These are phyloP conservation scores for Enteromius viviparus DNA, from an alignment of 2,797 vertebrate species.

Conservation along the genomic window DNA sequence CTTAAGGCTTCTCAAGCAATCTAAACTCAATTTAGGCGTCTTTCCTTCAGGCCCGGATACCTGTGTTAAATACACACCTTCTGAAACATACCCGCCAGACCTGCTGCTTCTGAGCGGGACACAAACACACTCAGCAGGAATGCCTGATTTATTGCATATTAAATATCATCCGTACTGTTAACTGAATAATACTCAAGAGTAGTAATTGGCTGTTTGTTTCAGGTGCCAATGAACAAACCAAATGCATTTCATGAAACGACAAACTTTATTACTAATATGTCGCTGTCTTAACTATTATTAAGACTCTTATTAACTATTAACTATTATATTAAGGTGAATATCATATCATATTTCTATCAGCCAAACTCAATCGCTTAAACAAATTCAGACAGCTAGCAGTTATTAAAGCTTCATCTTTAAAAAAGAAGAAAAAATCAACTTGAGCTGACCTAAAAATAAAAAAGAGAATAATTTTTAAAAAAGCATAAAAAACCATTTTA, in stretches of 20 bases:
- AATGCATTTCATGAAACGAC: not conserved
- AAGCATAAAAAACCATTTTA: too few species aligned
- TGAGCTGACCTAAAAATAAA: too few species aligned
- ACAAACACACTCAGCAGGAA: not conserved
- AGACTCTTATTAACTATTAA: too few species aligned
- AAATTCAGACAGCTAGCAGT: not conserved
- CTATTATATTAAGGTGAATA: not conserved
- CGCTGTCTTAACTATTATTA: not conserved
- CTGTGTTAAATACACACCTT: conserved; percentile 30
- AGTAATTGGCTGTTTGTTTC: too few species aligned
- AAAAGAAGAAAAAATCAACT: not conserved
- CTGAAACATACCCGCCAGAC: not conserved
- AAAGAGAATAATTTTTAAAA: too few species aligned
- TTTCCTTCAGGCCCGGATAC: not conserved
- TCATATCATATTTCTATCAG: not conserved
- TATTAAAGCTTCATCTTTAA: not conserved
- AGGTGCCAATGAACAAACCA: not conserved
- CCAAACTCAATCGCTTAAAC: not conserved
- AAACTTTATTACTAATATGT: not conserved
- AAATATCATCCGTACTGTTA: not conserved
- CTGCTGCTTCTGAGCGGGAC: not conserved
- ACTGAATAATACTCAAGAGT: not conserved
- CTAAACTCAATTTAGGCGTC: conserved; percentile 18
- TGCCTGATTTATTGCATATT: not conserved
- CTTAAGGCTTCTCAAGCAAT: conserved; percentile 33